phyloP scores from a whole-genome alignment of 1,140 invertebrate species.

The Penaeus chinensis region DNA sequence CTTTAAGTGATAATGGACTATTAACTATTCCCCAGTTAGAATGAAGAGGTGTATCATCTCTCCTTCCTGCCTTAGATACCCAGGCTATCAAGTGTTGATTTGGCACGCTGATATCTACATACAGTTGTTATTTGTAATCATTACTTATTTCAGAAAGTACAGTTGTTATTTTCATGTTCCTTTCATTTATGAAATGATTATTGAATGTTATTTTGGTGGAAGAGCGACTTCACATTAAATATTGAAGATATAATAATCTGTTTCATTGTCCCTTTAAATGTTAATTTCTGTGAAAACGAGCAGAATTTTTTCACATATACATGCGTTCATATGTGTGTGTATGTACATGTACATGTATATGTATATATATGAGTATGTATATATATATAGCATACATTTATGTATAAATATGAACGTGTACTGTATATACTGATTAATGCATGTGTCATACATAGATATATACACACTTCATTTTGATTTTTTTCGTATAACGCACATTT shows the following conservation, averaged over 20 bases:
- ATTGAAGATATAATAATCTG: conserved; percentile 43
- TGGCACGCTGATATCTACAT: conserved; percentile 49
- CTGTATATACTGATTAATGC: background rate
- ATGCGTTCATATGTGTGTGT: too few species aligned
- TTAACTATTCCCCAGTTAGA: too few species aligned
- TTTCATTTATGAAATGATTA: conserved; percentile 53
- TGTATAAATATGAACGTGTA: background rate
- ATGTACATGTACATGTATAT: too few species aligned
- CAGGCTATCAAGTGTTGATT: conserved; percentile 32
- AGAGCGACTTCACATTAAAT: conserved; percentile 62
- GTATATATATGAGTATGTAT: too few species aligned
- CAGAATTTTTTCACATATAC: background rate
- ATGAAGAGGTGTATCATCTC: too few species aligned
- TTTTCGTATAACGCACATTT: too few species aligned
- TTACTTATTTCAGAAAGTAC: conserved; percentile 43
- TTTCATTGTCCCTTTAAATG: background rate
- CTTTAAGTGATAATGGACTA: too few species aligned
- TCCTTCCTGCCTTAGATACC: background rate
- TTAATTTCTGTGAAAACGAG: background rate
- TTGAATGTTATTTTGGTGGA: conserved; percentile 62
- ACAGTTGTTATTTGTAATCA: conserved; percentile 54
- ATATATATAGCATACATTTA: background rate
- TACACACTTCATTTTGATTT: too few species aligned
- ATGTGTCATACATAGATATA: background rate
- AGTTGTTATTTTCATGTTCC: conserved; percentile 60